Base-by-base conservation (phyloP, 23 tunicate genomes). In the Trididemnum nubilum region DNA sequence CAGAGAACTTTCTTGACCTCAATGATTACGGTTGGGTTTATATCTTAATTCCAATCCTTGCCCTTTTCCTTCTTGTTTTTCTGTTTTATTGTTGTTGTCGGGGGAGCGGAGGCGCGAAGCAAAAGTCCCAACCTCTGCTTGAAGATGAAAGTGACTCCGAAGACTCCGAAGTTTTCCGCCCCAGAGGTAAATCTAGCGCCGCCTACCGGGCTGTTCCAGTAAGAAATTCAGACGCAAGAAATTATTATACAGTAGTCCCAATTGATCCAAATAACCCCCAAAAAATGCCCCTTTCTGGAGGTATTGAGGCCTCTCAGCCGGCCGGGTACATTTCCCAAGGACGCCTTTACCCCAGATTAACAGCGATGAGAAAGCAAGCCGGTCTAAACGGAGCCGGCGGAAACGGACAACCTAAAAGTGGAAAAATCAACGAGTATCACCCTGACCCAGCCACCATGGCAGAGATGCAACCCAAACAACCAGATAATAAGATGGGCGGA, bases 11-110 rank as follows among this genome's bases (percentile, higher is more conserved):
- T 36, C 82, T 81, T n/a, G 91, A 87, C 37, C 57, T 87, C 24
- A 87, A 87, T 76, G 81, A 80, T 2, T 87, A 81, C 40, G 91
- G 91, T 32, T 87, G 91, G 91, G 91, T 81, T 24, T 87, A 87
- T 71, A 80, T 87, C 22, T 34, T 85, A 30, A 73, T 87, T 18
- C 91, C 91, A 9, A 35, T 87, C 25, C 28, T 81, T 32, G 81
- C 60, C 1, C 54, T 87, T 3, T 87, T 81, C 38, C 51, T 87
- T 27, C 77, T 87, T 9, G 40, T 73, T 0, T 81, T 87, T 36
- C 34, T 87, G 25, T 87, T 81, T 71, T 87, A 87, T 59, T 81
- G 81, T 54, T 73, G 74, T 30, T 87, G 91, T 52, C 85, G 91
- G 5, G 85, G 91, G 29, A 44, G 52, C 3, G 49, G 77, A 26